Evolutionary conservation across 2,113 vertebrate species (phyloP), one percentile per base, ranked within the genome.

Genomic region (Serinus canaria): DNA sequence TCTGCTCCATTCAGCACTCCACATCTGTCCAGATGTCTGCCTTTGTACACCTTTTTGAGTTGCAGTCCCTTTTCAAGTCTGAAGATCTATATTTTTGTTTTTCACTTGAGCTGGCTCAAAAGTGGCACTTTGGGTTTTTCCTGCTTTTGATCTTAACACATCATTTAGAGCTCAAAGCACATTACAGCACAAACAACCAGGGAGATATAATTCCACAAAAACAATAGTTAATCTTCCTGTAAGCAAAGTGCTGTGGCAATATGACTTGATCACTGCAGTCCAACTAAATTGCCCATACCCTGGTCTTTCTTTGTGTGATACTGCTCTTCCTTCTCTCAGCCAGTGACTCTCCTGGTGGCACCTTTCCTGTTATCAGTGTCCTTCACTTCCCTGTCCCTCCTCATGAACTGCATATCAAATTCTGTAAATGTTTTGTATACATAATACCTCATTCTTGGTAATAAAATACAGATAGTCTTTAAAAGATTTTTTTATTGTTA

Each of bases 401-500:
- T 95, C 91, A 93, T 82, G 75, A 96, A 94, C 95, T 92, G 94
- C 97, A 95, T 98, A 98, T 98, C 97, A 84, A 92, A 94, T 89
- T 95, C 97, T 98, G 97, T 98, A 98, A 94, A 98, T 98, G 98
- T 98, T 98, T 98, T 98, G 94, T 98, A 98, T 98, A 96, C 97
- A 95, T 97, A 97, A 98, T 98, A 98, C 98, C 98, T 98, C 98
- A 97, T 96, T 98, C 96, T 98, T 98, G 98, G 97, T 98, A 98
- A 98, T 96, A 98, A 96, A 94, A 98, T 97, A 93, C 97, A 95
- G 96, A 97, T 97, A 96, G 98, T 98, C 98, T 98, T 98, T 98
- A 98, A 97, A 98, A 98, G 96, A 97, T 98, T 98, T 98, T 98
- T 98, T 98, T 97, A 98, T 97, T 30, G 94, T 98, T 98, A 97